Conservation (phyloP, 2,113 vertebrate species). For the Pollimyrus isidori region DNA sequence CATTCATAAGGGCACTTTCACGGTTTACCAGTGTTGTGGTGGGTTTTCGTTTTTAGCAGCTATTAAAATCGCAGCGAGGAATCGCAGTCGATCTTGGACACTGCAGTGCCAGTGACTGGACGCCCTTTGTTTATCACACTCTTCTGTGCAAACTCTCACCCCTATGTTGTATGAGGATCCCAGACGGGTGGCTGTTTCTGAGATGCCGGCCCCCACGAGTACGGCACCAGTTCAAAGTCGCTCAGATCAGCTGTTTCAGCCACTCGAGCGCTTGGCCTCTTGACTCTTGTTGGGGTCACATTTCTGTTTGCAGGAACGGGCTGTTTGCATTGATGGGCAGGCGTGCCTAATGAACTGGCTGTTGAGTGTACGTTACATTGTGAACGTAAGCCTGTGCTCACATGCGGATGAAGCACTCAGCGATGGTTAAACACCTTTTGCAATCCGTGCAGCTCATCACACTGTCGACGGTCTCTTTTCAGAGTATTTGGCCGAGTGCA, state of each 20-base stretch:
- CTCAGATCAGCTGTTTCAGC: neutral
- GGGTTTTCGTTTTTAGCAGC: neutral
- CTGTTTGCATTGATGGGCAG: neutral
- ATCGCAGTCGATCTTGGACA: neutral
- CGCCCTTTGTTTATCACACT: neutral
- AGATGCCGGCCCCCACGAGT: neutral
- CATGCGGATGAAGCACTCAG: neutral
- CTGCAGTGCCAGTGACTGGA: neutral
- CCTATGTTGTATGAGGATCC: neutral
- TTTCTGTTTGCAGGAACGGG: neutral
- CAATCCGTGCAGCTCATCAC: neutral
- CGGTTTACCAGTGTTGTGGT: too few species aligned
- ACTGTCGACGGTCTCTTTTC: constrained; percentile 8
- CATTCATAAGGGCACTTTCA: too few species aligned
- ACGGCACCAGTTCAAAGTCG: neutral
- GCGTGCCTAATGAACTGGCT: neutral
- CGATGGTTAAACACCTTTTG: neutral
- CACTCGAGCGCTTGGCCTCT: neutral
- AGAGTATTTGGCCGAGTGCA: constrained; percentile 60
- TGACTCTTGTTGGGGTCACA: neutral
- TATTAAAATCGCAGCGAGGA: neutral
- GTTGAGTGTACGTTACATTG: neutral
- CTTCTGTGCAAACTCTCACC: neutral
- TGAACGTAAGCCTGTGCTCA: neutral
- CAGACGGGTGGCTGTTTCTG: neutral